Evolutionary conservation across 2,888 invertebrate species (phyloP).

Genomic region (Camptogramma bilineatum): DNA sequence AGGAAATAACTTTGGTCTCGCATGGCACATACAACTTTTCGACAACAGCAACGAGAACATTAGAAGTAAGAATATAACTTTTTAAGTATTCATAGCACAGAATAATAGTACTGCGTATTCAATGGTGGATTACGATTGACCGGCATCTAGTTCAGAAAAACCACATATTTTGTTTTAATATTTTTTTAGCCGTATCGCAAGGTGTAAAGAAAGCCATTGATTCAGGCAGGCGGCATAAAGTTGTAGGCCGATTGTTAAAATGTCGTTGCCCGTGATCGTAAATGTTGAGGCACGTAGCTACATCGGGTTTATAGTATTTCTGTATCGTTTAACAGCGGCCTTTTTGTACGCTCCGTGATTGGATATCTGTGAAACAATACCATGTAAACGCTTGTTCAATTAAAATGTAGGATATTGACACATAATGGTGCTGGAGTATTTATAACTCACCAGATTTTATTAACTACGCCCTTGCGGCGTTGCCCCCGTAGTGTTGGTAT

Average conservation of each 20-base stretch:
- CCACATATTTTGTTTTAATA: not conserved
- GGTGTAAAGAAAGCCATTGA: slow-evolving; percentile 34
- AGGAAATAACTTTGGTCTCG: too few species aligned
- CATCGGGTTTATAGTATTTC: slow-evolving; percentile 44
- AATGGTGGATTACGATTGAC: too few species aligned
- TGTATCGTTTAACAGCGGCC: slow-evolving; percentile 46
- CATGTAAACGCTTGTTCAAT: slow-evolving; percentile 12
- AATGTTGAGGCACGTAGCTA: slow-evolving; percentile 44
- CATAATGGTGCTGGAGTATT: too few species aligned
- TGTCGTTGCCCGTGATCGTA: slow-evolving; percentile 46
- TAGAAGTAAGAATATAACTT: too few species aligned
- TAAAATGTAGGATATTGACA: slow-evolving; percentile 4
- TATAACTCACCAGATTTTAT: too few species aligned
- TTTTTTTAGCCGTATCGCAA: slow-evolving; percentile 9
- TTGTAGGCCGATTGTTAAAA: slow-evolving; percentile 46
- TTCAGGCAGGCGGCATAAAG: slow-evolving; percentile 44
- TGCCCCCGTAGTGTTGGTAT: too few species aligned
- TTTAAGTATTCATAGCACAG: too few species aligned
- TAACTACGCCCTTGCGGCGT: too few species aligned
- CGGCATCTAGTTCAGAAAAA: too few species aligned
- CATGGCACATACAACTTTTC: too few species aligned
- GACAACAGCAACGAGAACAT: too few species aligned
- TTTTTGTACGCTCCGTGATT: slow-evolving; percentile 41
- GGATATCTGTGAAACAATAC: slow-evolving; percentile 21
- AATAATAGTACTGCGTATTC: too few species aligned